phyloP scores from a whole-genome alignment of 2,888 invertebrate species.

The Synergus gifuensis region DNA sequence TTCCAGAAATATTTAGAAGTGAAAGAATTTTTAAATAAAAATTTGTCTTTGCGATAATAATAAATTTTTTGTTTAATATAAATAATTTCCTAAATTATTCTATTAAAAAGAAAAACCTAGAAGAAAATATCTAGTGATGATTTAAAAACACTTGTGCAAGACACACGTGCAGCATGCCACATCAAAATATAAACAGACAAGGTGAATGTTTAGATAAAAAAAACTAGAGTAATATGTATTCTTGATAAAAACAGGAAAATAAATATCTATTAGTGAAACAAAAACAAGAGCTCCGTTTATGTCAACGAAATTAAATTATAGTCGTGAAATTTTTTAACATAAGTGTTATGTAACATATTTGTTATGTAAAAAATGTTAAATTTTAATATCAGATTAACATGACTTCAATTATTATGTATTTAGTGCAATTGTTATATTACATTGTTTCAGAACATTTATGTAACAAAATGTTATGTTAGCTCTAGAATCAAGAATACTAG shows the following conservation, averaged over 20 bases:
- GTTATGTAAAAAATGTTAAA: not conserved
- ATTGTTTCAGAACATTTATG: not conserved
- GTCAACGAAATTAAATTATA: not conserved
- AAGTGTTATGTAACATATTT: not conserved
- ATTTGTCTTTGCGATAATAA: not conserved
- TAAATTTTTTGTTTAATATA: not conserved
- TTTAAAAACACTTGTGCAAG: not conserved
- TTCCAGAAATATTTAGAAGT: not conserved
- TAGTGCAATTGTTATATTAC: not conserved
- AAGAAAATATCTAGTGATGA: not conserved
- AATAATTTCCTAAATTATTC: not conserved
- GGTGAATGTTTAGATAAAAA: not conserved
- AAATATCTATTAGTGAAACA: not conserved
- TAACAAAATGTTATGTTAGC: not conserved
- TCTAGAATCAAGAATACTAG: not conserved
- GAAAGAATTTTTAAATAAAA: not conserved
- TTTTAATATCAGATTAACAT: not conserved
- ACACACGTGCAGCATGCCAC: slow-evolving; percentile 20
- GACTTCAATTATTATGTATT: no score
- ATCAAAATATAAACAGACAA: slow-evolving; percentile 1
- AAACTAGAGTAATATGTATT: not conserved
- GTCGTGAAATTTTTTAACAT: no score
- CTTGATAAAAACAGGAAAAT: not conserved
- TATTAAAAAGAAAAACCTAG: not conserved
- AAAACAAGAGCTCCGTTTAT: not conserved